Evolutionary conservation across 2,113 vertebrate genomes (phyloP).

Genomic region (Lates calcarifer): DNA sequence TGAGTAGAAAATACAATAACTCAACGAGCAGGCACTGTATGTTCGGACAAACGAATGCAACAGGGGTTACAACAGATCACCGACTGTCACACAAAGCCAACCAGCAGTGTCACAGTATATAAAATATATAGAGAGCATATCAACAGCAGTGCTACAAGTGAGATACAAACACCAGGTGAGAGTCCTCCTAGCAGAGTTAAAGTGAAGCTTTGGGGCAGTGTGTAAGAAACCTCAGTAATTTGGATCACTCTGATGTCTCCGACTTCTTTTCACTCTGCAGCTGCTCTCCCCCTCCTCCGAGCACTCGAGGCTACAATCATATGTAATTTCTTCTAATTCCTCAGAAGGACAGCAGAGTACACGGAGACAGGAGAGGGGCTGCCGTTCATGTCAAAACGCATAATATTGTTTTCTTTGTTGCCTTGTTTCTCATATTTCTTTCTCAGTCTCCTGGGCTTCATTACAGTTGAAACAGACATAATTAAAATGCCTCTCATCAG

Average conservation of each 20-base stretch:
- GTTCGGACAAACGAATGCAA: slow-evolving; percentile 33
- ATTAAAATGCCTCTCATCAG: slow-evolving; percentile 23
- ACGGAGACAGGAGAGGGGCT: neutral
- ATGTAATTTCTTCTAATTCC: slow-evolving; percentile 47
- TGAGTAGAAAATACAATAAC: slow-evolving; percentile 44
- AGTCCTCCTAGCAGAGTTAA: slow-evolving; percentile 7
- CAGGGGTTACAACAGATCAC: slow-evolving; percentile 50
- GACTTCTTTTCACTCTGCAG: slow-evolving; percentile 22
- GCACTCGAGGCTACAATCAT: slow-evolving; percentile 41
- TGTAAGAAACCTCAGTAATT: slow-evolving; percentile 28
- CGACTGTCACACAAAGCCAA: slow-evolving; percentile 33
- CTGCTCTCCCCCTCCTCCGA: neutral
- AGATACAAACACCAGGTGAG: slow-evolving; percentile 47
- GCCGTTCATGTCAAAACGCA: slow-evolving; percentile 19
- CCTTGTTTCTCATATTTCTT: neutral
- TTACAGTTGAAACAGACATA: slow-evolving; percentile 12
- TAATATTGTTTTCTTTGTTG: neutral
- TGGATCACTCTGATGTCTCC: slow-evolving; percentile 43
- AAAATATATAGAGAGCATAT: slow-evolving; percentile 34
- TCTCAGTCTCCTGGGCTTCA: neutral
- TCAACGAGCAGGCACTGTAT: slow-evolving; percentile 43
- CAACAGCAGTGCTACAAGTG: slow-evolving; percentile 53
- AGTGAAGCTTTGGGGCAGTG: slow-evolving; percentile 17
- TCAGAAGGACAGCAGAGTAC: slow-evolving; percentile 34
- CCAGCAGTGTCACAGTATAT: slow-evolving; percentile 31